Evolutionary conservation across 2,888 invertebrate genomes (phyloP).

Genomic region (Nematopogon swammerdamellus): DNA sequence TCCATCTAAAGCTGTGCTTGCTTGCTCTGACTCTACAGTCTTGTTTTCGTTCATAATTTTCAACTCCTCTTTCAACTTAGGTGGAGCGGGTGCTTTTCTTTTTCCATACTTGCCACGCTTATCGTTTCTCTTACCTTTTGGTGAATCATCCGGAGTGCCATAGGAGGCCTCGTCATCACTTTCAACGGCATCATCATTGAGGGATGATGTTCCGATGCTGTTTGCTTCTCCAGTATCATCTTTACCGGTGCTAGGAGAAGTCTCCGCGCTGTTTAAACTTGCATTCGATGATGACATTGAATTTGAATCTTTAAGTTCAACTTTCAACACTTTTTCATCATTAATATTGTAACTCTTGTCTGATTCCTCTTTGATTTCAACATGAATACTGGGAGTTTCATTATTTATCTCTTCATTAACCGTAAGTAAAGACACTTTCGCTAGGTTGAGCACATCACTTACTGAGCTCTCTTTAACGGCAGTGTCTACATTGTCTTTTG

Average conservation of each 20-base stretch:
- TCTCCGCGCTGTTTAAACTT: background rate
- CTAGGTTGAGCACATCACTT: background rate
- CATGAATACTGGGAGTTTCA: conserved; percentile 4
- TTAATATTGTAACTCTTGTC: background rate
- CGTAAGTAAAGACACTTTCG: background rate
- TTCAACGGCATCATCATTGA: conserved; percentile 29
- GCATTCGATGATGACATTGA: background rate
- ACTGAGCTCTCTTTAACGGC: background rate
- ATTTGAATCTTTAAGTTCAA: background rate
- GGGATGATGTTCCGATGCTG: conserved; percentile 19
- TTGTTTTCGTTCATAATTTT: too few species aligned
- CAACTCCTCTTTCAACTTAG: conserved; percentile 29
- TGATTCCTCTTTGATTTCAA: background rate
- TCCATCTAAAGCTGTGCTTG: too few species aligned
- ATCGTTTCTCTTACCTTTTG: conserved; percentile 29
- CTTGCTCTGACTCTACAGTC: too few species aligned
- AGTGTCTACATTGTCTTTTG: conserved; percentile 9
- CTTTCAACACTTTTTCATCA: background rate
- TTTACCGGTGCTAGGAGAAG: conserved; percentile 3
- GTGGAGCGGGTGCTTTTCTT: conserved; percentile 42
- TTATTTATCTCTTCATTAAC: conserved; percentile 10
- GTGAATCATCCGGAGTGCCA: conserved; percentile 45
- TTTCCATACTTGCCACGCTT: conserved; percentile 46
- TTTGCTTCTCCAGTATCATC: conserved; percentile 15
- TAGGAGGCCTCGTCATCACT: conserved; percentile 47